phyloP scores from a whole-genome alignment of 2,797 vertebrate species.

The Cryptoblepharus egeriae region DNA sequence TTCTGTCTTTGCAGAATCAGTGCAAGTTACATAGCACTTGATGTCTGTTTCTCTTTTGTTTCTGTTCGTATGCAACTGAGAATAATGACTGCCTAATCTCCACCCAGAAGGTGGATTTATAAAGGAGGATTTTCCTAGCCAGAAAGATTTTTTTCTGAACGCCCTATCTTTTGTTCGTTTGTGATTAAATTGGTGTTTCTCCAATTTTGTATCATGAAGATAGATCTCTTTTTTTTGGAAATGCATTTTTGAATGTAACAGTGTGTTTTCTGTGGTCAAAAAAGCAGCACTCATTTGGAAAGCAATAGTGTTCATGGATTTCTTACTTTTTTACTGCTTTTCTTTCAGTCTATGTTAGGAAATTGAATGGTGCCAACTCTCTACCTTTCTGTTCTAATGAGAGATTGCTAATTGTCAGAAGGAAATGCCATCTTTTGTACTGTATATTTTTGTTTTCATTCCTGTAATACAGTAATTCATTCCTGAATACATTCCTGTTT shows the following conservation, averaged over 20 bases:
- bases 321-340: conserved; percentile 25
- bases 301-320: conserved; percentile 24
- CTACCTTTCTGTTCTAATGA: conserved; percentile 40
- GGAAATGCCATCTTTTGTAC: background rate
- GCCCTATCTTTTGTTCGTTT: conserved; percentile 24
- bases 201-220: conserved; percentile 35
- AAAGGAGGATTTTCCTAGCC: background rate
- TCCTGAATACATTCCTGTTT: background rate
- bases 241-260: conserved; percentile 36
- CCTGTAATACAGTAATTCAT: background rate
- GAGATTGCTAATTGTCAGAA: background rate
- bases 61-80: background rate
- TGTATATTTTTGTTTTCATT: background rate
- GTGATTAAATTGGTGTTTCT: background rate
- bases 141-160: background rate
- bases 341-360: background rate
- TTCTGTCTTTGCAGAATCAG: conserved; percentile 13
- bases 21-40: background rate
- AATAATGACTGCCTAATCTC: background rate
- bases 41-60: background rate
- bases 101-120: background rate
- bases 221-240: conserved; percentile 24
- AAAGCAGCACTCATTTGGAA: conserved; percentile 17
- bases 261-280: background rate
- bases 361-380: conserved; percentile 36